phyloP scores from a whole-genome alignment of 2,888 invertebrate genomes.

The Campoplex capitator region DNA sequence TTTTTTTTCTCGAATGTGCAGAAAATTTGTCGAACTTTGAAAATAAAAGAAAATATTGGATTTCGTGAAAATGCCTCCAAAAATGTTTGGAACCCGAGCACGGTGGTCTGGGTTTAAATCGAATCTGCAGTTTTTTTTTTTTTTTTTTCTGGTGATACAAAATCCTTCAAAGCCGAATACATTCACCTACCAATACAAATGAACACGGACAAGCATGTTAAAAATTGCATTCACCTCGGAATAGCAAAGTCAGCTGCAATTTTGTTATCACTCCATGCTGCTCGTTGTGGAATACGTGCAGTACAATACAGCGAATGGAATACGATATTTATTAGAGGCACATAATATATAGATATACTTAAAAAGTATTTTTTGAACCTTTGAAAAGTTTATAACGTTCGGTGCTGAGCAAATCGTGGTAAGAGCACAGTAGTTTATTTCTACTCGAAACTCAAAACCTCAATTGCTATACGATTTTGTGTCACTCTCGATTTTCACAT shows the following conservation, averaged over 20 bases:
- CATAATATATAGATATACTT: background rate
- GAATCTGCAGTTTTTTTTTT: constrained; percentile 20
- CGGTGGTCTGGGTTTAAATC: constrained; percentile 10
- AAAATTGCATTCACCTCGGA: constrained; percentile 33
- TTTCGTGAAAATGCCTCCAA: background rate
- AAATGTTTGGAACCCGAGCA: background rate
- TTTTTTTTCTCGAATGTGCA: too few species aligned
- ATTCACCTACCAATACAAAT: background rate
- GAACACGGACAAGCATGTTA: constrained; percentile 15
- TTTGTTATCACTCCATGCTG: constrained; percentile 56
- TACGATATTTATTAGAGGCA: constrained; percentile 28
- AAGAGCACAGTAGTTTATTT: constrained; percentile 27
- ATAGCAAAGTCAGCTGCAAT: constrained; percentile 58
- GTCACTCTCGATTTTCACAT: background rate
- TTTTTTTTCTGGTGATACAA: constrained; percentile 29
- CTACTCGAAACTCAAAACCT: constrained; percentile 14
- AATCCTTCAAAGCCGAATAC: background rate
- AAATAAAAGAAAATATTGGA: background rate
- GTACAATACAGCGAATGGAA: constrained; percentile 17
- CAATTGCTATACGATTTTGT: background rate
- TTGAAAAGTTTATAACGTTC: background rate
- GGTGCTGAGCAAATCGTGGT: constrained; percentile 35
- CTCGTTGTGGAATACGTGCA: constrained; percentile 8
- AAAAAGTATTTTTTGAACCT: constrained; percentile 12
- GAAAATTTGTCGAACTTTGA: too few species aligned